Conservation (phyloP, 2,797 vertebrate species). For the Hyperoplus lanceolatus region DNA sequence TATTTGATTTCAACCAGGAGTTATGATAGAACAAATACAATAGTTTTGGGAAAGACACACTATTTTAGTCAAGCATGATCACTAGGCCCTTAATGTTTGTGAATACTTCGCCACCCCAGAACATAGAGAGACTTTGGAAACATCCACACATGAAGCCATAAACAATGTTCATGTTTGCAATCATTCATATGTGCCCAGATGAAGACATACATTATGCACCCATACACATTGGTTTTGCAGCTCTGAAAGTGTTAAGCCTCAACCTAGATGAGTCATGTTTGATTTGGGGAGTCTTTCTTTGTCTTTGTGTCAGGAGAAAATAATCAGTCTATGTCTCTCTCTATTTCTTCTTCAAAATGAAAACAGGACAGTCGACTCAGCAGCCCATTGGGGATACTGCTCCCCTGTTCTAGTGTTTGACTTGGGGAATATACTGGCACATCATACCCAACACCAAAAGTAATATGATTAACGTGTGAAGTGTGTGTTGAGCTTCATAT, state of each 20-base stretch:
- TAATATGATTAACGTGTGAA: conserved; percentile 18
- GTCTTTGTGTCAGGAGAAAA: conserved; percentile 60
- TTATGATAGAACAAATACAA: neutral
- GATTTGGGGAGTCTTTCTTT: conserved; percentile 66
- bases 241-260: conserved; percentile 38
- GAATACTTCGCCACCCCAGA: conserved; percentile 1
- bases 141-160: neutral
- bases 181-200: neutral
- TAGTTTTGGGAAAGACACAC: neutral
- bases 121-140: neutral
- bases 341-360: conserved; percentile 53
- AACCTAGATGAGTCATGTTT: conserved; percentile 79
- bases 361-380: conserved; percentile 57
- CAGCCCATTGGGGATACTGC: conserved; percentile 37
- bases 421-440: conserved; percentile 10
- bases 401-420: conserved; percentile 25
- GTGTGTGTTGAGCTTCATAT: neutral
- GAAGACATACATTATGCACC: neutral
- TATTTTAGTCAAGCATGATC: neutral
- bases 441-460: neutral
- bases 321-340: conserved; percentile 49
- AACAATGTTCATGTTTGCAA: neutral
- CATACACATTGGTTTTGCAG: conserved; percentile 13
- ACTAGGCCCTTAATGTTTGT: neutral
- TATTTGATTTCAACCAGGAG: neutral